These are phyloP conservation scores for Eupeodes luniger DNA, from an alignment of 2,888 invertebrate genomes.

Conservation along the genomic window DNA sequence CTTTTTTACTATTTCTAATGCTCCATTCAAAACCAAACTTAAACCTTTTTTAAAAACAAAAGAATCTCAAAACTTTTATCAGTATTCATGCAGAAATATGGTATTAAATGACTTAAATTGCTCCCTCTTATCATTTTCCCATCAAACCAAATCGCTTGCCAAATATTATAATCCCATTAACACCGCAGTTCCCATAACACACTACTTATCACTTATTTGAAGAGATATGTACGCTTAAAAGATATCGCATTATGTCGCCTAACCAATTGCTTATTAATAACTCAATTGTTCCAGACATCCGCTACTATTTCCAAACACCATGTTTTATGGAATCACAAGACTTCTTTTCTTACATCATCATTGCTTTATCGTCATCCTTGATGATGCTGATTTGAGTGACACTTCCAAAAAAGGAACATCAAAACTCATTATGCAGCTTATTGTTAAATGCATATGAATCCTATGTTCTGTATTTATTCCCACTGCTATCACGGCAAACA, in stretches of 20 bases:
- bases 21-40: no score
- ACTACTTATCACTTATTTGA: background rate
- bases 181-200: constrained; percentile 4
- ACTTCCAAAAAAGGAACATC: constrained; percentile 56
- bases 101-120: background rate
- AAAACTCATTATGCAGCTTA: constrained; percentile 66
- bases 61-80: no score
- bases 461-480: background rate
- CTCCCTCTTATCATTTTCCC: background rate
- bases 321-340: constrained; percentile 16
- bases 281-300: constrained; percentile 68
- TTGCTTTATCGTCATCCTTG: background rate
- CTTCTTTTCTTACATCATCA: constrained; percentile 42
- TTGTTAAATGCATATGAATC: constrained; percentile 47
- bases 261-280: constrained; percentile 67
- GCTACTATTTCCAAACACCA: background rate
- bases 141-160: background rate
- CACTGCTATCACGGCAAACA: constrained; percentile 30
- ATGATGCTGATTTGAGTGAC: constrained; percentile 57
- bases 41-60: no score
- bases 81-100: no score
- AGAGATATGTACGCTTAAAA: background rate
- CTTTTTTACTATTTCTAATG: no score
- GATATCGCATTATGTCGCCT: background rate
- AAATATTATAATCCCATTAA: constrained; percentile 8